Evolutionary conservation across 1,140 invertebrate species (phyloP).

Genomic region (Meloidogyne floridensis): DNA sequence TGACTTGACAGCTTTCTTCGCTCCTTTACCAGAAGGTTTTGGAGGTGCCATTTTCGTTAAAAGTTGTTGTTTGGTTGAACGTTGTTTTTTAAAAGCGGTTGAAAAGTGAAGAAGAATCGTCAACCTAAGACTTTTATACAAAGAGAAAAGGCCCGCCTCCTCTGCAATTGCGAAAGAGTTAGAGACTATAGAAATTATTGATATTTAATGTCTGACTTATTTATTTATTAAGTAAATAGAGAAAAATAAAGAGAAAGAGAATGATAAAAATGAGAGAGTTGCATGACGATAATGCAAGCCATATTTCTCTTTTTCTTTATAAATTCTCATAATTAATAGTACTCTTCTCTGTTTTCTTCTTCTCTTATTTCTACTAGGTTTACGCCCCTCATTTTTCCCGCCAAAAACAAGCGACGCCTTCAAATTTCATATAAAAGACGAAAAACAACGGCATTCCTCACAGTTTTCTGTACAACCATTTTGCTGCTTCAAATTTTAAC

Average conservation of each 20-base stretch:
- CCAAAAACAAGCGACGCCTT: conserved; percentile 2
- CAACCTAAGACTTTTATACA: background rate
- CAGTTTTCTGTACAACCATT: background rate
- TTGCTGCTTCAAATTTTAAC: background rate
- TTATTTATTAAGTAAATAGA: background rate
- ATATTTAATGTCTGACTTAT: background rate
- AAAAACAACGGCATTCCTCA: background rate
- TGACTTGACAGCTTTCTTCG: conserved; percentile 69
- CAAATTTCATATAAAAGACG: conserved; percentile 2
- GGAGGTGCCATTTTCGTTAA: conserved; percentile 51
- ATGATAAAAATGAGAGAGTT: too few species aligned
- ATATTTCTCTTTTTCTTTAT: too few species aligned
- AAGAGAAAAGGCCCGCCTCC: background rate
- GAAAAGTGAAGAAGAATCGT: too few species aligned
- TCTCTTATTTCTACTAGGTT: background rate
- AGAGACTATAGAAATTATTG: background rate
- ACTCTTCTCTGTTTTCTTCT: too few species aligned
- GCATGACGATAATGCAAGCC: too few species aligned
- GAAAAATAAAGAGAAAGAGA: too few species aligned
- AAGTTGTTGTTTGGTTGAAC: conserved; percentile 67
- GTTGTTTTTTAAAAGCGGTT: conserved; percentile 63
- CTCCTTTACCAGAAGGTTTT: conserved; percentile 67
- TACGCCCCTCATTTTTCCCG: background rate
- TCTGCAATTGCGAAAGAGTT: background rate
- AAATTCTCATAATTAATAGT: too few species aligned